Base-by-base conservation (phyloP, 2,888 invertebrate species). In the Oscheius sp. region DNA sequence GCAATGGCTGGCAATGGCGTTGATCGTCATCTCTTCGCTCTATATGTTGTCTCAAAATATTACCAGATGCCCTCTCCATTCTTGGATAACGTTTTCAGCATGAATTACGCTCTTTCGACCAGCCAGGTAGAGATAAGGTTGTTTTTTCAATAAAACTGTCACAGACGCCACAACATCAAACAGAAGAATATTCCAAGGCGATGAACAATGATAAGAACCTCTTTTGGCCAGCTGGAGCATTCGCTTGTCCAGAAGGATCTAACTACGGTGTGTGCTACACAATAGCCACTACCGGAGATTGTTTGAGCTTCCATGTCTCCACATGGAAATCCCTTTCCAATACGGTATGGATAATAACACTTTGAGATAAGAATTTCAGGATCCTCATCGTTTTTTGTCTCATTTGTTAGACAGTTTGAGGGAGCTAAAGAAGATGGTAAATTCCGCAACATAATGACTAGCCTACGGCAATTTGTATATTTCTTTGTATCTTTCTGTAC, bases 11-110 rank as follows among this genome's bases (percentile, higher is more conserved):
- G 97, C 14, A 71, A 69, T 26, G 80, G 78, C n/a, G 78, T 75
- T 80, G 97, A 98, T 88, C 91, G 98, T 57, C 97, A 98, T 87
- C 89, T 98, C 41, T 98, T 98, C 90, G 96, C 95, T 86, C 90
- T 98, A 12, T 98, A 96, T 87, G 96, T 98, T 33, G 93, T 98
- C 64, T 94, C 95, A 64, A 95, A 95, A 88, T 97, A 97, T 87
- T 90, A 97, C 72, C 94, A 95, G 88, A 91, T 92, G 86, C 89
- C 72, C 22, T 86, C 87, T 4, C 86, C 87, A 3, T 89, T 88
- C 81, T 86, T 89, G 8, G 85, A 90, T 87, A 92, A 95, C 88
- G 96, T 96, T 28, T 91, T 98, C 81, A 94, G 94, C 86, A 95
- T 96, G 86, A 95, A 96, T 0, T 98, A 97, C 96, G 90, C 94